Evolutionary conservation across 2,888 invertebrate species (phyloP).

Genomic region (Cyclophora albipunctata): DNA sequence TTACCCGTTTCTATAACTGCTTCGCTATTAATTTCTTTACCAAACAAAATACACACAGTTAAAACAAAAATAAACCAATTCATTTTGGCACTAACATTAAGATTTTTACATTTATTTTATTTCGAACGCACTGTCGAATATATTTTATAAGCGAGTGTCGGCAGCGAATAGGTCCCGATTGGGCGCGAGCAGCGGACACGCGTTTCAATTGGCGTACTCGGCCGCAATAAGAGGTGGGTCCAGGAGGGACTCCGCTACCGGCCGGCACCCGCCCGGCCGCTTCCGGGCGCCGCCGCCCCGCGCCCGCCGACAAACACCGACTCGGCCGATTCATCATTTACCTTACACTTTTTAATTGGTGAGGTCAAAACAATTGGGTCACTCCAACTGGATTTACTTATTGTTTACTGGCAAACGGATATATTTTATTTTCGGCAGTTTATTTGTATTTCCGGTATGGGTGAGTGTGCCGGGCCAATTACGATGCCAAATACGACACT

Average conservation of each 20-base stretch:
- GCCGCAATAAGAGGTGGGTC: constrained; percentile 58
- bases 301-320: constrained; percentile 38
- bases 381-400: constrained; percentile 51
- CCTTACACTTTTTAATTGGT: constrained; percentile 72
- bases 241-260: constrained; percentile 53
- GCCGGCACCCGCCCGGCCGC: constrained; percentile 45
- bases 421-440: constrained; percentile 31
- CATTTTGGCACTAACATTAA: constrained; percentile 32
- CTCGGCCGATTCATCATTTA: constrained; percentile 46
- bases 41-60: constrained; percentile 29
- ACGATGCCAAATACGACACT: neutral
- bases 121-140: neutral
- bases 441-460: constrained; percentile 29
- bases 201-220: constrained; percentile 65
- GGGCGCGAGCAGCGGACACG: constrained; percentile 62
- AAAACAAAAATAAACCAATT: constrained; percentile 26
- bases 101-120: neutral
- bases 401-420: constrained; percentile 33
- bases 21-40: constrained; percentile 36
- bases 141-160: constrained; percentile 22
- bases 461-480: neutral
- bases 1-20: constrained; percentile 45
- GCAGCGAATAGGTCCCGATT: constrained; percentile 45
- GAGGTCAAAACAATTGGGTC: constrained; percentile 72
- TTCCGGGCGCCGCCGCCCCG: constrained; percentile 53